Evolutionary conservation across 2,888 invertebrate species (phyloP).

Genomic region (Lysandra bellargus): DNA sequence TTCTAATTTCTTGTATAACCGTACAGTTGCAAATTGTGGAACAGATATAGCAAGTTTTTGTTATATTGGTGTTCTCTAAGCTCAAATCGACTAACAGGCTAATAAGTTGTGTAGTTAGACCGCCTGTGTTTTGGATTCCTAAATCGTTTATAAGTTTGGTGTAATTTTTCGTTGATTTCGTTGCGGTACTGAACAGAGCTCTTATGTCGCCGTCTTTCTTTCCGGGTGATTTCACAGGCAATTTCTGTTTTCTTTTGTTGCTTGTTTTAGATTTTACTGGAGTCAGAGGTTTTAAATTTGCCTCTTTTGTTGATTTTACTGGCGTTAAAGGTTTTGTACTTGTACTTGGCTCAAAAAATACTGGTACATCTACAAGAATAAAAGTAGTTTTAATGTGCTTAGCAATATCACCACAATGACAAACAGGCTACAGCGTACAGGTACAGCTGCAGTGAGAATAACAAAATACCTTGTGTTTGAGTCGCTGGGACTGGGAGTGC

Average conservation of each 20-base stretch:
- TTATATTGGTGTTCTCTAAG: conserved; percentile 55
- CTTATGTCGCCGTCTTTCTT: conserved; percentile 79
- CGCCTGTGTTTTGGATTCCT: conserved; percentile 60
- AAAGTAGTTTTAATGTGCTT: background rate
- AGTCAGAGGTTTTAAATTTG: conserved; percentile 40
- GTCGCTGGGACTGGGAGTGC: conserved; percentile 56
- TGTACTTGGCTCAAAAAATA: conserved; percentile 46
- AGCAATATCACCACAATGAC: background rate
- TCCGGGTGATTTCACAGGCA: conserved; percentile 53
- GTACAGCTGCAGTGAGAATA: too few species aligned
- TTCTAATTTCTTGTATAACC: conserved; percentile 48
- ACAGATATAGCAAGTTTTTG: conserved; percentile 67
- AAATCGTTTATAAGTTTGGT: conserved; percentile 68
- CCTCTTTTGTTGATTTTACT: conserved; percentile 48
- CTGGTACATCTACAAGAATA: conserved; percentile 33
- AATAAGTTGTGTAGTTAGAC: conserved; percentile 59
- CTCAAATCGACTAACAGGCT: conserved; percentile 73
- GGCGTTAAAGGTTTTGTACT: conserved; percentile 43
- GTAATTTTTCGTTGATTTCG: conserved; percentile 71
- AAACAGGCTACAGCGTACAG: too few species aligned
- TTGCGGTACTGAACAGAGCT: conserved; percentile 74
- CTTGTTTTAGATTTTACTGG: conserved; percentile 50
- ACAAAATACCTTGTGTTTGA: conserved; percentile 61
- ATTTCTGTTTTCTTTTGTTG: conserved; percentile 57
- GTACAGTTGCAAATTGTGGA: conserved; percentile 66